Percentiles rank a stretch among this genome's conserved stretches.
Evolutionary conservation across 2,888 invertebrate genomes (phyloP).

Genomic region (Aleiodes alternator): DNA sequence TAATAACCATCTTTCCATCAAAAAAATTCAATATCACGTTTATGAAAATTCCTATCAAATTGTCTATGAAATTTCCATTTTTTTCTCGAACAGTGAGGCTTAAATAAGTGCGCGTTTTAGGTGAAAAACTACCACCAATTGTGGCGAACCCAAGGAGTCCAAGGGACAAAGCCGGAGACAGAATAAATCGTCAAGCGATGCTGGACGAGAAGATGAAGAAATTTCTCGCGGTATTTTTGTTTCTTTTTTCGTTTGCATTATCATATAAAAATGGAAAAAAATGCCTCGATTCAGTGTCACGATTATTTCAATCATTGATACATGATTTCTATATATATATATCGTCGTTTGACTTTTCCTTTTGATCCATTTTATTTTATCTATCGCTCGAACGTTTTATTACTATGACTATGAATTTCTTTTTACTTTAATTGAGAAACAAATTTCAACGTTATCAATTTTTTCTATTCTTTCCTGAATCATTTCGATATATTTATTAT

Average conservation of each 20-base stretch:
- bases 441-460: neutral
- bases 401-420: neutral
- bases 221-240: slow-evolving; percentile 88
- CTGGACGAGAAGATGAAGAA: slow-evolving; percentile 96
- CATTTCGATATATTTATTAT: slow-evolving; percentile 47
- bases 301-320: slow-evolving; percentile 2
- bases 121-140: slow-evolving; percentile 69
- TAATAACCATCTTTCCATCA: too few relatives aligned
- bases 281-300: slow-evolving; percentile 39
- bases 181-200: slow-evolving; percentile 89
- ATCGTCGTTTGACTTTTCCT: slow-evolving; percentile 39
- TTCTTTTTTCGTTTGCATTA: neutral
- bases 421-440: slow-evolving; percentile 1
- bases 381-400: slow-evolving; percentile 36
- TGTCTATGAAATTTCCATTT: too few relatives aligned
- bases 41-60: too few relatives aligned
- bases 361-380: slow-evolving; percentile 16
- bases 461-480: neutral
- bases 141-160: slow-evolving; percentile 66
- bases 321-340: slow-evolving; percentile 43
- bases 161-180: slow-evolving; percentile 84
- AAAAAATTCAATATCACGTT: too few relatives aligned
- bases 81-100: too few relatives aligned
- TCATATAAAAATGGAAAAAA: slow-evolving; percentile 41
- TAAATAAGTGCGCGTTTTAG: slow-evolving; percentile 62